Evolutionary conservation across 1,140 invertebrate genomes (phyloP), one percentile per base, ranked within the genome.

Genomic region (Ladona fulva): DNA sequence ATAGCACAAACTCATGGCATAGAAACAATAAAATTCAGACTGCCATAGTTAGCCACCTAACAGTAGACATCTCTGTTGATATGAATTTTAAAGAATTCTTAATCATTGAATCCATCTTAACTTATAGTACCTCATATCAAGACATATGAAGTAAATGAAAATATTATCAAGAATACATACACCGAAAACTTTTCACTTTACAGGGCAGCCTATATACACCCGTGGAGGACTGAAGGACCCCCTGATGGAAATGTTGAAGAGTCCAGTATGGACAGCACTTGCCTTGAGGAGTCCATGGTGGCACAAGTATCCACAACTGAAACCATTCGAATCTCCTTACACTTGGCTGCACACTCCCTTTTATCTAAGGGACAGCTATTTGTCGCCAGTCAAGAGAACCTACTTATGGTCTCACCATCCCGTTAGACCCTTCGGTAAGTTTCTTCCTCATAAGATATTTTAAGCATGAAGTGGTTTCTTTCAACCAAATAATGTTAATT

Each of bases 401-500:
- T 95, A 93, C 87, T 89, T 95, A 81, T 95, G 94, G 94, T 91
- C 92, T 84, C 91, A 92, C 86, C 93, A 95, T 86, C 94, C 94
- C 83, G 90, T 94, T 85, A 92, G 94, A 87, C 92, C 94, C 84
- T 93, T 94, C 85, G 94, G 92, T 88, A 90, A 88, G 86, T 88
- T 16, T 24, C 6, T 3, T 19, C n/a, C n/a, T n/a, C n/a, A n/a
- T n/a, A n/a, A n/a, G n/a, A n/a, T n/a, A n/a, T n/a, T n/a, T n/a
- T 11, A 52, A 52, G 44, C 10, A 19, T 52, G 44, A 52, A 19
- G 44, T 52, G 44, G 44, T 19, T 52, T 52, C 44, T 52, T 11
- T 10, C 44, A 10, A 52, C 44, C 44, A 52, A n/a, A n/a, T n/a
- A n/a, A n/a, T n/a, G n/a, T n/a, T n/a, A n/a, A n/a, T n/a, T n/a